Conservation (phyloP, 2,888 invertebrate genomes). For the Drosophila demipolita region DNA sequence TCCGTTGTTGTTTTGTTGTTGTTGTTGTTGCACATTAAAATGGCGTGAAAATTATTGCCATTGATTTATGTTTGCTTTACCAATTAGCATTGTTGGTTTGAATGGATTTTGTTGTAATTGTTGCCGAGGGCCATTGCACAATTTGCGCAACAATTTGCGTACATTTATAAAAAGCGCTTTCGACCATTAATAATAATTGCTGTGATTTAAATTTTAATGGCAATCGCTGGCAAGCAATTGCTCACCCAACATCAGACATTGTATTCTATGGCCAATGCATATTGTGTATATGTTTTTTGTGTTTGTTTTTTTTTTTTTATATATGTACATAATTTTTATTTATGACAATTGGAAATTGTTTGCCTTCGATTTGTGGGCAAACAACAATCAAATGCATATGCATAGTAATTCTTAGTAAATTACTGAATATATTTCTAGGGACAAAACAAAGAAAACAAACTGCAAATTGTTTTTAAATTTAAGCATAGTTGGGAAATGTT, state of each 20-base stretch:
- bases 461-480: conserved; percentile 6
- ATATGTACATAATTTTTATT: conserved; percentile 56
- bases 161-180: conserved; percentile 79
- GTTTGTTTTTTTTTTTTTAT: conserved; percentile 13
- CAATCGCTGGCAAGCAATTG: conserved; percentile 75
- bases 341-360: conserved; percentile 64
- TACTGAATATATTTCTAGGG: not conserved
- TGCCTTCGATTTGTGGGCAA: conserved; percentile 15
- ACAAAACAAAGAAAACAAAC: not conserved
- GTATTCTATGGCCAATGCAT: conserved; percentile 13
- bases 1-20: not conserved
- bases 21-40: conserved; percentile 59
- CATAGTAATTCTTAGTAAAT: not conserved
- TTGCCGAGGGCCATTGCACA: conserved; percentile 42
- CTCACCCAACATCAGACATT: conserved; percentile 8
- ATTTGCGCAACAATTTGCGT: conserved; percentile 71
- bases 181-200: conserved; percentile 84
- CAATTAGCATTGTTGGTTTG: conserved; percentile 23
- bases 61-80: conserved; percentile 53
- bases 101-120: conserved; percentile 40
- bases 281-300: conserved; percentile 7
- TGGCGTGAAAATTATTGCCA: conserved; percentile 71
- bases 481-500: conserved; percentile 16
- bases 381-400: conserved; percentile 22
- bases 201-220: conserved; percentile 84